Evolutionary conservation across 2,888 invertebrate species (phyloP), one percentile per base, ranked within the genome.

Genomic region (Gastrophysa polygoni): DNA sequence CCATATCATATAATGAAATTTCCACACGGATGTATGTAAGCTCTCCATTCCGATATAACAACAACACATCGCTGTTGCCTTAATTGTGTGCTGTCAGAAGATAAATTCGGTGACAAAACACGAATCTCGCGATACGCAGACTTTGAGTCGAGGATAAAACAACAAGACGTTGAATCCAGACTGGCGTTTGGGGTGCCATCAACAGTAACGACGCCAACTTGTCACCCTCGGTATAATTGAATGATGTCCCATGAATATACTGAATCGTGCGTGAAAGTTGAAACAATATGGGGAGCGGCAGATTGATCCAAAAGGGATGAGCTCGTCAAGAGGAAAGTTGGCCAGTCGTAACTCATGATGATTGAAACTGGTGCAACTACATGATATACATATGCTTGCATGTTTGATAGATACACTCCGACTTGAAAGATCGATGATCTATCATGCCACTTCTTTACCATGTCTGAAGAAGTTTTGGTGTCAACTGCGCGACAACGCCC

Each of bases 101-200:
- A 79, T 79, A 78, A 78, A 78, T 78, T 78, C 76, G 75, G 71
- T 72, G 73, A 75, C 76, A 77, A 78, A 78, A 78, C 78, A 75
- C n/a, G n/a, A n/a, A 71, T 72, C 71, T 68, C 69, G 59, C 61
- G 63, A 61, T 68, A 72, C 72, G 59, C 20, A 50, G 73, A 75
- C 73, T 74, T 71, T 61, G 54, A 67, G 61, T 57, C 64, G 63
- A 66, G 66, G 66, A 68, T 71, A 62, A 71, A 71, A 75, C 72
- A 74, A 73, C 74, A 74, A 73, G 75, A 76, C 70, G 75, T 70
- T 73, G 72, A 46, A 56, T n/a, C 11, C 38, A 14, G 38, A 38
- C 38, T n/a, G 38, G 14, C 11, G 14, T n/a, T 14, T 14, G 59
- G 63, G 72, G 69, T 73, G 66, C 71, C 61, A 50, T 57, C 47